These are phyloP conservation scores for Drosophila erecta DNA, from an alignment of 1,140 invertebrate genomes.

Conservation along the genomic window DNA sequence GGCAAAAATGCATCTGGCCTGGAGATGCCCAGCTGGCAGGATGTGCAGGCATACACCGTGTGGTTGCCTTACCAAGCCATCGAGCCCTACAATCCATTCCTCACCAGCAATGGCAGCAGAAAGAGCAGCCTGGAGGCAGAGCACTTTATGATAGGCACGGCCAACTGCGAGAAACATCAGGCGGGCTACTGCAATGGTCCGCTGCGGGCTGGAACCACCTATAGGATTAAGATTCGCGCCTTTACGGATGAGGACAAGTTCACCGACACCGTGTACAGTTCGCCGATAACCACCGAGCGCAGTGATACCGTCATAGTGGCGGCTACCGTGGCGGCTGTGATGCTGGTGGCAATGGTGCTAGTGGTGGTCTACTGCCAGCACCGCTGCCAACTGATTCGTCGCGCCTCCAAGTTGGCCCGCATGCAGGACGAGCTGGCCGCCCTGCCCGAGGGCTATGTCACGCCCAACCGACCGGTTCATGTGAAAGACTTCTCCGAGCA, in stretches of 20 bases:
- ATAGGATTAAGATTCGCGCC: conserved; percentile 95
- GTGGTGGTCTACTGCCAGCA: conserved; percentile 86
- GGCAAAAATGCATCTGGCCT: conserved; percentile 91
- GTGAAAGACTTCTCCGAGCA: conserved; percentile 96
- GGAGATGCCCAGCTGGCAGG: conserved; percentile 95
- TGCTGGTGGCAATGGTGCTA: conserved; percentile 65
- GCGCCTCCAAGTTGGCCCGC: conserved; percentile 87
- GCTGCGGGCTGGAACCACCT: conserved; percentile 94
- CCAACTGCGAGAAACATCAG: conserved; percentile 90
- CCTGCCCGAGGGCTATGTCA: conserved; percentile 91
- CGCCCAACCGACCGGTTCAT: conserved; percentile 93
- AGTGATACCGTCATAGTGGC: conserved; percentile 45
- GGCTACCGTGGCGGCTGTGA: conserved; percentile 33
- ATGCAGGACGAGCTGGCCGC: conserved; percentile 90
- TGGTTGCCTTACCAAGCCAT: conserved; percentile 97
- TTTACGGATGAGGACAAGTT: conserved; percentile 96
- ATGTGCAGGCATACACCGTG: conserved; percentile 93
- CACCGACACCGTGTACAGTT: conserved; percentile 95
- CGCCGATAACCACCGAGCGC: conserved; percentile 92
- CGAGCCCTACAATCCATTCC: conserved; percentile 95
- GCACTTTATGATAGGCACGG: conserved; percentile 93
- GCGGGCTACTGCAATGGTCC: conserved; percentile 96
- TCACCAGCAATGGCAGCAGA: conserved; percentile 85
- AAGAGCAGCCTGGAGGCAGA: conserved; percentile 85
- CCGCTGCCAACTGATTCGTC: conserved; percentile 86